Evolutionary conservation across 2,113 vertebrate genomes (phyloP), one percentile per base, ranked within the genome.

Genomic region (Zosterops lateralis): DNA sequence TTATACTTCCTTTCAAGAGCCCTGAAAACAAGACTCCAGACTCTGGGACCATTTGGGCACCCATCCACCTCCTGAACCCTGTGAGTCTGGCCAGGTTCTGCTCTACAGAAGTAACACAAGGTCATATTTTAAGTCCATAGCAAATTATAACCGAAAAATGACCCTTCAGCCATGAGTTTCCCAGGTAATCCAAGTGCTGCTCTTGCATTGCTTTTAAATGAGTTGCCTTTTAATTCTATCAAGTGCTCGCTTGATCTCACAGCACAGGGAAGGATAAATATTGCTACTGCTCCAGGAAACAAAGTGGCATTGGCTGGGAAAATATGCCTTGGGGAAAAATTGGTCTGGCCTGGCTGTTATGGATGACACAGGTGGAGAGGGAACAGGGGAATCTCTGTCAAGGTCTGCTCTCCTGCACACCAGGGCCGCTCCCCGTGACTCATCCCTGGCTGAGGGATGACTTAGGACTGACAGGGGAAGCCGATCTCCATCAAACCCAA

Each of bases 211-310:
- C n/a, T 86, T 87, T 89, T 61, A 92, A 97, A 97, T 68, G 87
- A 71, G 83, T 84, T 79, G 81, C 93, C 94, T 95, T 97, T 93
- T 97, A 84, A 93, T 97, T 97, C 94, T 58, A 67, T 58, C 73
- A 64, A 78, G 77, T 11, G 1, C 64, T 62, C 6, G 4, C 88
- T 81, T 32, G 81, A 42, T 86, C 93, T 93, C 61, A 24, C 18
- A 12, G 90, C 93, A 32, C 48, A 24, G 68, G 47, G 74, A 92
- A 90, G 72, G 90, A 90, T 47, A 91, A 95, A 96, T 87, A 76
- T 92, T 65, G 94, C 90, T 96, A 64, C 73, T 78, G 5, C 88
- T 66, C 40, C 19, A 11, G 62, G 75, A 76, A 93, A 50, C 72
- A 75, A 75, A 90, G 87, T 17, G 82, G 70, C 50, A 48, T 60